Conservation (phyloP, 30 jellyfish, hydroid and myxozoan genomes). For the Turritopsis dohrnii region DNA sequence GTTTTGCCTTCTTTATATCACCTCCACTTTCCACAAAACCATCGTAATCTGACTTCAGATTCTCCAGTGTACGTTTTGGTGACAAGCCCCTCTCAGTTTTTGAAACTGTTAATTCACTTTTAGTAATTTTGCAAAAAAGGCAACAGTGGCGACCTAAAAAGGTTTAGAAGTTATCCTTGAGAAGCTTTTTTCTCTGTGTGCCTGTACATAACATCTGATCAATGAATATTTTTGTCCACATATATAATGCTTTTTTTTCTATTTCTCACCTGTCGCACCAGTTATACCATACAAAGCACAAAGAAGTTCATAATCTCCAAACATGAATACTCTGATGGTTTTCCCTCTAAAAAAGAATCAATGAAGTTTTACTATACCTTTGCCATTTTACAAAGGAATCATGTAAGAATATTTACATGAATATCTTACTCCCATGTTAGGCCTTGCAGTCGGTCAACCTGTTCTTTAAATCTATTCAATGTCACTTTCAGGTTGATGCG, state of each 20-base stretch:
- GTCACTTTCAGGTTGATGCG: not conserved
- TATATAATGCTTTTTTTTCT: not conserved
- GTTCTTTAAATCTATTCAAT: not conserved
- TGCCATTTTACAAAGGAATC: not conserved
- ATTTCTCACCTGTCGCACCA: slow-evolving; percentile 34
- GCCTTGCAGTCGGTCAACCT: not conserved
- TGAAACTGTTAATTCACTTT: not conserved
- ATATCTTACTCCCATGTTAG: slow-evolving; percentile 5
- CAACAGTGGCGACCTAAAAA: not conserved
- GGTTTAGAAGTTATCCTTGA: not conserved
- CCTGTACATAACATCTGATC: not conserved
- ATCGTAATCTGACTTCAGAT: not conserved
- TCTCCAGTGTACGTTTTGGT: slow-evolving; percentile 7
- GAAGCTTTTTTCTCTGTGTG: not conserved
- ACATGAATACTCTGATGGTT: slow-evolving; percentile 11
- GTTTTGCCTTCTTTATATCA: slow-evolving; percentile 24
- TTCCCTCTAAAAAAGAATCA: not conserved
- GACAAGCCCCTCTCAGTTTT: not conserved
- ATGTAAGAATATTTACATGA: not conserved
- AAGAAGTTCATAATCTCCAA: slow-evolving; percentile 27
- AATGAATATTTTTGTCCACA: not conserved
- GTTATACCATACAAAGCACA: slow-evolving; percentile 31
- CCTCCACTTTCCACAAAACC: slow-evolving; percentile 16
- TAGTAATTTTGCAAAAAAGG: too few species aligned
- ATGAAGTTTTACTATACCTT: not conserved